Percentiles rank a stretch among this genome's conserved stretches.
phyloP scores from a whole-genome alignment of 2,888 invertebrate genomes.

The Platycnemis pennipes region DNA sequence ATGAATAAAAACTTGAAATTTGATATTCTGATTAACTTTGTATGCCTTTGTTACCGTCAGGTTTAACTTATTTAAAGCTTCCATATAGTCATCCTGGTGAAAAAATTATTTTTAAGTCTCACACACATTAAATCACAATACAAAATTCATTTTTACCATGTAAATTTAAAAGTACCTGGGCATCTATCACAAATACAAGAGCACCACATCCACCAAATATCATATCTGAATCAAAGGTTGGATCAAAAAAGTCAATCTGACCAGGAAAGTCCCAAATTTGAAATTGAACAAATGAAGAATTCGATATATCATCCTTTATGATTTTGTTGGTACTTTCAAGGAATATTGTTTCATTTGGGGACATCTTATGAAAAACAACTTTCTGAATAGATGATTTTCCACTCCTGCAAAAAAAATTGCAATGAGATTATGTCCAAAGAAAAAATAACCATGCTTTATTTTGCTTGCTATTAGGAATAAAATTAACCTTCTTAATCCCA shows the following conservation, averaged over 20 bases:
- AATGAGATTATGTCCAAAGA: conserved; percentile 55
- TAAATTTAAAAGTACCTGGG: conserved; percentile 84
- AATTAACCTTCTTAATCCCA: conserved; percentile 93
- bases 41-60: conserved; percentile 96
- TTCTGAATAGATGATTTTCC: conserved; percentile 99
- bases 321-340: conserved; percentile 99
- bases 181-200: conserved; percentile 99
- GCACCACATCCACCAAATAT: conserved; percentile 99
- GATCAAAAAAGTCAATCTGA: conserved; percentile 98
- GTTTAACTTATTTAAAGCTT: conserved; percentile 95
- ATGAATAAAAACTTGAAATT: conserved; percentile 99
- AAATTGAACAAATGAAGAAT: conserved; percentile 98
- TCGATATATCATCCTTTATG: conserved; percentile 98
- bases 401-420: conserved; percentile 85
- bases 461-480: background rate
- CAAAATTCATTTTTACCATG: background rate
- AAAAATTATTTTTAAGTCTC: background rate
- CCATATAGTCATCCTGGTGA: conserved; percentile 96
- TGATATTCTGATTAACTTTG: conserved; percentile 96
- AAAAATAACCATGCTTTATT: background rate
- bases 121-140: background rate
- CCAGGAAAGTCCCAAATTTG: conserved; percentile 99
- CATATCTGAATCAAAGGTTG: conserved; percentile 96
- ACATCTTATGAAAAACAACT: conserved; percentile 99
- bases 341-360: conserved; percentile 99